These are phyloP conservation scores for Gryllus bimaculatus DNA, from an alignment of 1,140 invertebrate genomes.

Conservation along the genomic window DNA sequence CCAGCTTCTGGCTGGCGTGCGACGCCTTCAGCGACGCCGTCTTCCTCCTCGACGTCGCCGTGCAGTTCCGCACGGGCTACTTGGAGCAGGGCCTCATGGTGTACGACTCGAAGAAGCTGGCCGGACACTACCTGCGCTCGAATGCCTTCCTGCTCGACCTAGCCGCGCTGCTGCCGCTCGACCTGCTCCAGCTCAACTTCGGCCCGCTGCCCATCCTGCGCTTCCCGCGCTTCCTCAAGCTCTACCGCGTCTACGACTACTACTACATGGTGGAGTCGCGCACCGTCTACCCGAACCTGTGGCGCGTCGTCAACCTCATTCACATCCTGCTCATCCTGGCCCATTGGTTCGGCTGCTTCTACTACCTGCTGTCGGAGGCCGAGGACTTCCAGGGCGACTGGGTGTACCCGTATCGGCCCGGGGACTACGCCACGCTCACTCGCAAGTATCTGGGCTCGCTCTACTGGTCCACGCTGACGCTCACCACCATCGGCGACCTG, in stretches of 20 bases:
- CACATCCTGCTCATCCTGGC: slow-evolving; percentile 90
- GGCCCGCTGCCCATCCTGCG: slow-evolving; percentile 70
- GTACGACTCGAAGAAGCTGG: slow-evolving; percentile 81
- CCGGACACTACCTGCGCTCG: slow-evolving; percentile 78
- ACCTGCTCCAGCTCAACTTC: slow-evolving; percentile 72
- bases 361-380: slow-evolving; percentile 85
- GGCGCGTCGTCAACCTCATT: slow-evolving; percentile 89
- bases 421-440: slow-evolving; percentile 75
- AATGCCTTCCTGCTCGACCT: slow-evolving; percentile 80
- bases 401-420: slow-evolving; percentile 82
- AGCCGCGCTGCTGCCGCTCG: slow-evolving; percentile 70
- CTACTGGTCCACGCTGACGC: slow-evolving; percentile 91
- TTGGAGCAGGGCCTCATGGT: slow-evolving; percentile 90
- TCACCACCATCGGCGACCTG: slow-evolving; percentile 93
- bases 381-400: slow-evolving; percentile 85
- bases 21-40: slow-evolving; percentile 78
- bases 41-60: slow-evolving; percentile 76
- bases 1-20: slow-evolving; percentile 65
- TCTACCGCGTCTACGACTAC: slow-evolving; percentile 84
- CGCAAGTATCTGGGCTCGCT: slow-evolving; percentile 88
- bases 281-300: slow-evolving; percentile 90
- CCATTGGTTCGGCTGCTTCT: slow-evolving; percentile 97
- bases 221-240: slow-evolving; percentile 75
- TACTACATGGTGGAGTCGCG: slow-evolving; percentile 93
- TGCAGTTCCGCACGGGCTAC: slow-evolving; percentile 92